Percentiles rank a stretch among this genome's conserved stretches.
Evolutionary conservation across 2,113 vertebrate genomes (phyloP).

Genomic region (Hystrix cristata): DNA sequence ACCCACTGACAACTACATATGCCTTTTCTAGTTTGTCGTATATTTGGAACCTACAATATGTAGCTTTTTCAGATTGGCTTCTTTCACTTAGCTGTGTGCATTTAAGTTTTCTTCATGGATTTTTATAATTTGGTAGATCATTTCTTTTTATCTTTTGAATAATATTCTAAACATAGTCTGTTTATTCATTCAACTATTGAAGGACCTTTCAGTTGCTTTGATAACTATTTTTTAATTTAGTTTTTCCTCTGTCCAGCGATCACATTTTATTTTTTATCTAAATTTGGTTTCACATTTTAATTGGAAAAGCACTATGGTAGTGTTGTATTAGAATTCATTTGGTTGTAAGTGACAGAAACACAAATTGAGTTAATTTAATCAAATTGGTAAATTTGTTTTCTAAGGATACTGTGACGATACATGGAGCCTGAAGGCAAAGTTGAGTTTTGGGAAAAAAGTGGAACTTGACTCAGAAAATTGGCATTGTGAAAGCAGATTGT

Average conservation of each 20-base stretch:
- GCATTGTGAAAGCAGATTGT: neutral
- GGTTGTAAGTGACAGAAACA: neutral
- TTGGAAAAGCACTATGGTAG: neutral
- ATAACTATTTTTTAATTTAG: constrained; percentile 37
- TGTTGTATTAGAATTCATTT: constrained; percentile 6
- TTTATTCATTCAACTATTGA: neutral
- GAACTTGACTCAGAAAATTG: neutral
- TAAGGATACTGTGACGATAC: neutral
- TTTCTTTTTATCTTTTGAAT: neutral
- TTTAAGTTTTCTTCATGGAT: neutral
- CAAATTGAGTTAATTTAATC: neutral
- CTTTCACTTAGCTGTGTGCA: neutral
- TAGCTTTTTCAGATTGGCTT: neutral
- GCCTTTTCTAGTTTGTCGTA: neutral
- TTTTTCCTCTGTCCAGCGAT: neutral
- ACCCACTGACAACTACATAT: neutral
- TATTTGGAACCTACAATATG: neutral
- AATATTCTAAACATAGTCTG: neutral
- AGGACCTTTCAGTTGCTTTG: neutral
- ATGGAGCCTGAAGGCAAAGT: neutral
- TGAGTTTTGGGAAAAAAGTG: neutral
- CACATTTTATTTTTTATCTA: constrained; percentile 4
- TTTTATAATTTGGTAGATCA: neutral
- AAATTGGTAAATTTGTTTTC: constrained; percentile 7
- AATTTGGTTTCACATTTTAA: neutral